Conservation (phyloP, 2,888 invertebrate species). For the Heteromurus nitidus region DNA sequence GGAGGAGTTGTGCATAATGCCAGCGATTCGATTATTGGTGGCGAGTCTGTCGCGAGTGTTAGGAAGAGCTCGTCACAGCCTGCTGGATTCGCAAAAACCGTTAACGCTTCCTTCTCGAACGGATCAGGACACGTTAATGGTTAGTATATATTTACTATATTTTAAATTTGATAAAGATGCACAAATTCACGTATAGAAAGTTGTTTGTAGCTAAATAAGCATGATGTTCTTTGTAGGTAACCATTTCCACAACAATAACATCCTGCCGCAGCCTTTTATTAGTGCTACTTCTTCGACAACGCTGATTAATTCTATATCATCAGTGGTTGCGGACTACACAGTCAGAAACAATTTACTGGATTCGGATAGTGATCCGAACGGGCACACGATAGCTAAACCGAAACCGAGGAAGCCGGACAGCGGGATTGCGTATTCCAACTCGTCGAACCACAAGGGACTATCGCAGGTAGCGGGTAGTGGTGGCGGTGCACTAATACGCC, state of each 20-base stretch:
- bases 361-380: slow-evolving; percentile 19
- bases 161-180: too few relatives aligned
- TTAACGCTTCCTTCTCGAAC: slow-evolving; percentile 24
- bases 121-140: slow-evolving; percentile 39
- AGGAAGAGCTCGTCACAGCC: background rate
- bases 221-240: background rate
- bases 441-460: slow-evolving; percentile 13
- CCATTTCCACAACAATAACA: slow-evolving; percentile 7
- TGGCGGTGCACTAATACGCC: background rate
- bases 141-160: too few relatives aligned
- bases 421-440: slow-evolving; percentile 12
- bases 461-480: background rate
- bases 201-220: background rate
- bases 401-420: slow-evolving; percentile 52
- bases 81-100: slow-evolving; percentile 8
- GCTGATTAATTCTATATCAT: slow-evolving; percentile 35
- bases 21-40: background rate
- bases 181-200: too few relatives aligned
- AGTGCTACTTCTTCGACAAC: slow-evolving; percentile 6
- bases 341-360: slow-evolving; percentile 29
- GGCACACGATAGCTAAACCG: slow-evolving; percentile 62
- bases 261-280: background rate
- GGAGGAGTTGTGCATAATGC: too few relatives aligned
- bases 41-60: background rate
- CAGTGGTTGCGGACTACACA: slow-evolving; percentile 36